Evolutionary conservation across 2,113 vertebrate species (phyloP), one percentile per base, ranked within the genome.

Genomic region (Seriola dumerili): DNA sequence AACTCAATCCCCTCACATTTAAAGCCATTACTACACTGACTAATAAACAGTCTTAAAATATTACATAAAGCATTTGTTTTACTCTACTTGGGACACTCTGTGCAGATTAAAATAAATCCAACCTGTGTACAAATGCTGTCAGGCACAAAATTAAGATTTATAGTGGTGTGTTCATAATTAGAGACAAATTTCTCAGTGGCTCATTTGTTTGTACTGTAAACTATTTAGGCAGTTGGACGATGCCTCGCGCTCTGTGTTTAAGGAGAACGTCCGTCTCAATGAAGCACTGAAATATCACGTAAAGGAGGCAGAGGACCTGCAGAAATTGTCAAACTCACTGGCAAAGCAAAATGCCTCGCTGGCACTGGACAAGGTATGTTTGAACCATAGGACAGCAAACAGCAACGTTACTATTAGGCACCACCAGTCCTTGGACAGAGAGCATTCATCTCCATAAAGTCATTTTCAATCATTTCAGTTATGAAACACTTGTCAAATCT

Each of bases 221-320:
- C 25, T 78, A 50, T 90, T 71, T 85, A 98, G 97, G 83, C 96
- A 96, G 85, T 72, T 97, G 91, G 95, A 97, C 25, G 91, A 88
- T 17, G 90, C 92, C 44, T 95, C 95, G 14, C 96, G 91, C 85
- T 91, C 94, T 7, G 95, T 96, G 81, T 96, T 96, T 89, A 96
- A 94, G 91, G 95, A 97, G 85, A 97, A 95, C 13, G 70, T 96
- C 65, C 92, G 87, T 77, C 94, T 97, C 80, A 96, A 85, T 2
- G 94, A 95, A 85, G 88, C 93, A 5, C 93, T 97, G 29, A 85
- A 92, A 63, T 88, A 94, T 84, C 95, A 96, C 74, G 81, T 95
- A 46, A 96, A 95, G 82, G 96, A 96, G 84, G 86, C 89, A 48
- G 88, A 94, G 11, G 83, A 85, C 52, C 80, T 96, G 71, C 91